Evolutionary conservation across 2,797 vertebrate genomes (phyloP).

Genomic region (Leptatherina wallacei): DNA sequence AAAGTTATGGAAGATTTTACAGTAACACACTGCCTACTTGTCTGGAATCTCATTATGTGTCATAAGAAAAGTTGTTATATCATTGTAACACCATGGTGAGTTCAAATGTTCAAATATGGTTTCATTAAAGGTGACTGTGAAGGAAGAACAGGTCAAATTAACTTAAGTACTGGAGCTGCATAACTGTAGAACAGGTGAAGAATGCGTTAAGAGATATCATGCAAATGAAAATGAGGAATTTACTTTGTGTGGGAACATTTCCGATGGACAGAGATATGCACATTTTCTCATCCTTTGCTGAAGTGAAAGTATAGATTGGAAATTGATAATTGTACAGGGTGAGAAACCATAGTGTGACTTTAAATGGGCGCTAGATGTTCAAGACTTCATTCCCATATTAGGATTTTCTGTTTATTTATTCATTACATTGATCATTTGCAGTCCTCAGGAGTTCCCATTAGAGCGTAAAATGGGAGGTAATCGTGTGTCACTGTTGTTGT

Average conservation of each 20-base stretch:
- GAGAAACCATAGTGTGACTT: not conserved
- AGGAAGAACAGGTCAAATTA: constrained; percentile 38
- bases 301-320: constrained; percentile 36
- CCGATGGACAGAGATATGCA: constrained; percentile 48
- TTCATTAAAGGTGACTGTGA: constrained; percentile 1
- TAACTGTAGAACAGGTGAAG: constrained; percentile 36
- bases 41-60: not conserved
- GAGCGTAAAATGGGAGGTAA: constrained; percentile 56
- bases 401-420: constrained; percentile 52
- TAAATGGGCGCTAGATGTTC: not conserved
- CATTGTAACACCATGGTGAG: not conserved
- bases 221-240: constrained; percentile 51
- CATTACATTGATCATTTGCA: constrained; percentile 46
- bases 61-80: not conserved
- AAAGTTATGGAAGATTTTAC: constrained; percentile 7
- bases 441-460: constrained; percentile 38
- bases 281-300: not conserved
- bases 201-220: constrained; percentile 53
- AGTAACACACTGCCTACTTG: not conserved
- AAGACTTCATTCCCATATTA: constrained; percentile 4
- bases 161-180: constrained; percentile 19
- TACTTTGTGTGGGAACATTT: constrained; percentile 30
- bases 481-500: constrained; percentile 48
- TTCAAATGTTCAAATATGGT: constrained; percentile 5
- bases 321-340: not conserved